Conservation (phyloP, 2,888 invertebrate species). For the Ophraella communa region DNA sequence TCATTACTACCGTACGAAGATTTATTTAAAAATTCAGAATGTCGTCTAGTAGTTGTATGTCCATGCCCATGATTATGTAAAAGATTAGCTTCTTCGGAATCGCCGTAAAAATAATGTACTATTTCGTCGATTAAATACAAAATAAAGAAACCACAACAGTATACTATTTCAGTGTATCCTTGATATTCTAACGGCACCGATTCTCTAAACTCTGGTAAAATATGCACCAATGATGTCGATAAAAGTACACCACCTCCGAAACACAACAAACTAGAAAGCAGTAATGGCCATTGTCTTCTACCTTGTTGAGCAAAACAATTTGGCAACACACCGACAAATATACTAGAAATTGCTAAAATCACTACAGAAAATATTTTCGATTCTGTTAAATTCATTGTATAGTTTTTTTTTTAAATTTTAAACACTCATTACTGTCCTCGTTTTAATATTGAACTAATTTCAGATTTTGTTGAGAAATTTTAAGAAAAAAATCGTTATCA, state of each 20-base stretch:
- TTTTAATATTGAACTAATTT: background rate
- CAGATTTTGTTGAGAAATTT: background rate
- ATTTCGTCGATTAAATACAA: constrained; percentile 77
- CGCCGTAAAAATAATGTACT: constrained; percentile 71
- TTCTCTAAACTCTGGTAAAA: constrained; percentile 79
- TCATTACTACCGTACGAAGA: constrained; percentile 36
- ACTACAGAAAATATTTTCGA: constrained; percentile 72
- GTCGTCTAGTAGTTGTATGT: constrained; percentile 27
- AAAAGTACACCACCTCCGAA: constrained; percentile 83
- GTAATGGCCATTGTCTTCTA: constrained; percentile 66
- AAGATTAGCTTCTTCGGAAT: constrained; percentile 50
- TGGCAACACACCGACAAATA: constrained; percentile 74
- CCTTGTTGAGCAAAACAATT: constrained; percentile 68
- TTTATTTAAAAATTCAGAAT: constrained; percentile 27
- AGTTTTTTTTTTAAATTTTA: background rate
- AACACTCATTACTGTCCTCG: background rate
- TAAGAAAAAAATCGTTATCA: constrained; percentile 11
- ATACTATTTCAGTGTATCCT: constrained; percentile 68
- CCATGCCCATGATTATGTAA: constrained; percentile 9
- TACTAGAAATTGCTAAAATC: constrained; percentile 72
- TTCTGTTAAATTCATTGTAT: constrained; percentile 34
- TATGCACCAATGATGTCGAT: constrained; percentile 78
- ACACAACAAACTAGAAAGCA: constrained; percentile 74
- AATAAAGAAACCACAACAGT: constrained; percentile 74
- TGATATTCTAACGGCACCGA: constrained; percentile 53